Conservation (phyloP, 2,797 vertebrate genomes). For the Sebastes nivosus region DNA sequence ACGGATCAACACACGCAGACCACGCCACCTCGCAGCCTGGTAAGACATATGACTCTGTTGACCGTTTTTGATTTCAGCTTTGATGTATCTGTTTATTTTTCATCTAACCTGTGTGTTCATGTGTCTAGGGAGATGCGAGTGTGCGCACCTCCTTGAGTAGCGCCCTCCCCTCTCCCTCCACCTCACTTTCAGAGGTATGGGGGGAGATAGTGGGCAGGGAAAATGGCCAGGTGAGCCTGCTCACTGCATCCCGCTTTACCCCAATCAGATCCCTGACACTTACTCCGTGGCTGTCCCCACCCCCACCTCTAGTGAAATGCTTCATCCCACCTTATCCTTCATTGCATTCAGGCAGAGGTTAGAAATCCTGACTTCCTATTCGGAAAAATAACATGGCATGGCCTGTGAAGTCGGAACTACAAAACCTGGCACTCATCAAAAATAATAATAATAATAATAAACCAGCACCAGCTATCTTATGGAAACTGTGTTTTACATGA, state of each 20-base stretch:
- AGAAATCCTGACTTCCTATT: slow-evolving; percentile 20
- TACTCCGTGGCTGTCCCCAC: neutral
- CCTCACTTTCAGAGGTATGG: slow-evolving; percentile 47
- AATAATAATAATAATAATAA: neutral
- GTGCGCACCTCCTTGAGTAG: slow-evolving; percentile 62
- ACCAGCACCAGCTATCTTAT: neutral
- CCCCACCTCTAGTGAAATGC: neutral
- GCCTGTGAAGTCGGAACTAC: neutral
- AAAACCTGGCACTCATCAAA: neutral
- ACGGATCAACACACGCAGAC: slow-evolving; percentile 71
- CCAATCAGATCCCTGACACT: slow-evolving; percentile 19
- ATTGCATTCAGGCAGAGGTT: neutral
- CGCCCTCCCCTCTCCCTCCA: slow-evolving; percentile 43
- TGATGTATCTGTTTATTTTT: neutral
- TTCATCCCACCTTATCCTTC: neutral
- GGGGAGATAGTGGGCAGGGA: slow-evolving; percentile 49
- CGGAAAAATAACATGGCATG: neutral
- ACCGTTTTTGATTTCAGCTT: neutral
- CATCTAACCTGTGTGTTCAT: slow-evolving; percentile 43
- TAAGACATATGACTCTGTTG: slow-evolving; percentile 15
- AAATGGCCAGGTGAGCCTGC: slow-evolving; percentile 65
- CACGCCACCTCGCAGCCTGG: slow-evolving; percentile 73
- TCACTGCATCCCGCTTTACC: slow-evolving; percentile 15
- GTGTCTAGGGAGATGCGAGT: slow-evolving; percentile 63
- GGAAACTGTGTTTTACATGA: neutral